A percentile compares a stretch with the other conserved stretches of the same genome.
Conservation (phyloP, 1,140 invertebrate genomes). For the Sinella curviseta region DNA sequence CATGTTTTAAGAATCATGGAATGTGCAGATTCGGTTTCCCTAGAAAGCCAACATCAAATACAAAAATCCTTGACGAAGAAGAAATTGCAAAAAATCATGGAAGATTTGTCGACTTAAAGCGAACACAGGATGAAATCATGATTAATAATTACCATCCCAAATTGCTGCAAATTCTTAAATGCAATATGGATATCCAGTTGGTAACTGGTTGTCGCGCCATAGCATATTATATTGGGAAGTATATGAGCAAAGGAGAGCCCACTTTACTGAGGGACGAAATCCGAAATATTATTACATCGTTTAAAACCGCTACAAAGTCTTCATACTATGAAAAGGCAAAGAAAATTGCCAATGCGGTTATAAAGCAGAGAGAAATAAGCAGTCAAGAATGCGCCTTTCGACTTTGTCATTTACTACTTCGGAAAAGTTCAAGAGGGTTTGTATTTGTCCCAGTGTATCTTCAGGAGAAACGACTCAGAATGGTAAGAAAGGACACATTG, state of each 20-base stretch:
- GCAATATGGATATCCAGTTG: too few relatives aligned
- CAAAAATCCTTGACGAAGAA: too few relatives aligned
- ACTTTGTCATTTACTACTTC: conserved; percentile 33
- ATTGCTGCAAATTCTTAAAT: too few relatives aligned
- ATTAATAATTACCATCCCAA: background rate
- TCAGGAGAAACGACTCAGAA: background rate
- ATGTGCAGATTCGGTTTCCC: background rate
- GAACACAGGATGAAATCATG: background rate
- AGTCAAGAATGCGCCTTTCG: conserved; percentile 43
- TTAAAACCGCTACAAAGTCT: conserved; percentile 41
- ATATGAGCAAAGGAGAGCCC: conserved; percentile 54
- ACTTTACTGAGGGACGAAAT: conserved; percentile 46
- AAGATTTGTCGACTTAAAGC: too few relatives aligned
- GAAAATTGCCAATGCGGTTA: conserved; percentile 26
- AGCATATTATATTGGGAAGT: conserved; percentile 55
- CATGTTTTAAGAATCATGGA: conserved; percentile 19
- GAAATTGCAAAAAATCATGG: too few relatives aligned
- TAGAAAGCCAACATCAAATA: background rate
- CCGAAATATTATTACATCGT: conserved; percentile 49
- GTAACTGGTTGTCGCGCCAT: conserved; percentile 50
- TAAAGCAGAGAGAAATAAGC: conserved; percentile 37
- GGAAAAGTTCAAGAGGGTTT: background rate
- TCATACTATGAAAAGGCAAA: background rate
- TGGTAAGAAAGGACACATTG: background rate
- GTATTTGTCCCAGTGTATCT: background rate